Evolutionary conservation across 1,140 invertebrate species (phyloP), one percentile per base, ranked within the genome.

Genomic region (Caenorhabditis briggsae): DNA sequence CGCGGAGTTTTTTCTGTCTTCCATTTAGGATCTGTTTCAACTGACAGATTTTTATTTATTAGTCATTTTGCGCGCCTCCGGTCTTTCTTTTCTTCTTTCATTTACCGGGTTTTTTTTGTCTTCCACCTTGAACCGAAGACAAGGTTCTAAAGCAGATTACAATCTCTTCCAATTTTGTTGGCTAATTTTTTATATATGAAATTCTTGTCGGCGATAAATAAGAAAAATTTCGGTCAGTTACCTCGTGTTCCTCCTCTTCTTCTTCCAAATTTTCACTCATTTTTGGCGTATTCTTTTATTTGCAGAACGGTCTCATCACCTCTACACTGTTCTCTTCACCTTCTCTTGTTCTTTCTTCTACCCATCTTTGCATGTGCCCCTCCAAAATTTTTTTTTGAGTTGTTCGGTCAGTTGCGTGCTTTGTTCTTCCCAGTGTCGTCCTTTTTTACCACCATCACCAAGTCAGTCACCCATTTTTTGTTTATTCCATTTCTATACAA

Each of bases 221-320:
- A 78, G 70, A 78, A 78, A 78, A 53, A 78, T 78, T 50, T 78
- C 70, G 70, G 70, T 78, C 46, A 78, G 70, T 50, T 50, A 9
- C 18, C 70, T 3, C 43, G 46, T 78, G 46, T 78, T 50, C 70
- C 70, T 65, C 33, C n/a, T 78, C 25, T 50, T 50, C 46, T 53
- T 12, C 46, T 53, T 46, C 46, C 12, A 5, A 11, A 11, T 8
- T 53, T 53, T 53, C 16, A 53, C 20, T 50, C n/a, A 25, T 48
- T 50, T 78, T 78, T 78, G 12, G 8, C 41, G 43, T 46, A 50
- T 78, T 78, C 53, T 78, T 41, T n/a, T 78, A 78, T 78, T 78
- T 78, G 70, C 70, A 78, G 70, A 78, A 78, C 70, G 70, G 70
- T 78, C 70, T 50, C 53, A 46, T 78, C 70, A 78, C 70, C 70